These are phyloP conservation scores for Anser brachyrhynchus DNA, from an alignment of 2,113 vertebrate genomes.

Conservation along the genomic window DNA sequence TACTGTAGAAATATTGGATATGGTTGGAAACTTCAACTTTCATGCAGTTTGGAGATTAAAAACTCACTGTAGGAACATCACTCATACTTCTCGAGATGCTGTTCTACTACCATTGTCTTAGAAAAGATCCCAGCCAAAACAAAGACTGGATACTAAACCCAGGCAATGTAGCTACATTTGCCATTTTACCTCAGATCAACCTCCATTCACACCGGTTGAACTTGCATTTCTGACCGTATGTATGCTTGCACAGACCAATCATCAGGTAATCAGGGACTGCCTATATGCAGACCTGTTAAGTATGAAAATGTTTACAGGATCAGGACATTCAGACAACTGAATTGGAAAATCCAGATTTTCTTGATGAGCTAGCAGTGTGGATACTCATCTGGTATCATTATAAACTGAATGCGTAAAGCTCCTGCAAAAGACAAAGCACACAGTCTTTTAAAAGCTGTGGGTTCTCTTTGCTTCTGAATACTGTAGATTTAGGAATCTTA, in stretches of 20 bases:
- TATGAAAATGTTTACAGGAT: neutral
- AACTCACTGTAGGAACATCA: neutral
- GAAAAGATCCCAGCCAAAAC: neutral
- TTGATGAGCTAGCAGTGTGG: neutral
- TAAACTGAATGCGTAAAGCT: neutral
- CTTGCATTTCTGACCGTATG: neutral
- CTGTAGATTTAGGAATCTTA: neutral
- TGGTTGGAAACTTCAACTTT: neutral
- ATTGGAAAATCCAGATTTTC: neutral
- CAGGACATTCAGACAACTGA: neutral
- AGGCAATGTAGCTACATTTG: neutral
- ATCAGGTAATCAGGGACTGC: neutral
- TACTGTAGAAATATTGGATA: neutral
- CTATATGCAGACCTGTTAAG: neutral
- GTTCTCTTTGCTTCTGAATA: neutral
- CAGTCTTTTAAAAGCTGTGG: neutral
- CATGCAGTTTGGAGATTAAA: neutral
- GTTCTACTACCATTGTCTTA: neutral
- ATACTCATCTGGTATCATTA: neutral
- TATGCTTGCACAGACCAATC: neutral
- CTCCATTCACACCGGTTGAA: neutral
- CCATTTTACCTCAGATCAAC: neutral
- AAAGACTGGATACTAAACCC: neutral
- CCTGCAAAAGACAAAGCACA: neutral
- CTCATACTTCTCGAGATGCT: neutral